Conservation (phyloP, 2,113 vertebrate species). For the Brachyhypopomus gauderio region DNA sequence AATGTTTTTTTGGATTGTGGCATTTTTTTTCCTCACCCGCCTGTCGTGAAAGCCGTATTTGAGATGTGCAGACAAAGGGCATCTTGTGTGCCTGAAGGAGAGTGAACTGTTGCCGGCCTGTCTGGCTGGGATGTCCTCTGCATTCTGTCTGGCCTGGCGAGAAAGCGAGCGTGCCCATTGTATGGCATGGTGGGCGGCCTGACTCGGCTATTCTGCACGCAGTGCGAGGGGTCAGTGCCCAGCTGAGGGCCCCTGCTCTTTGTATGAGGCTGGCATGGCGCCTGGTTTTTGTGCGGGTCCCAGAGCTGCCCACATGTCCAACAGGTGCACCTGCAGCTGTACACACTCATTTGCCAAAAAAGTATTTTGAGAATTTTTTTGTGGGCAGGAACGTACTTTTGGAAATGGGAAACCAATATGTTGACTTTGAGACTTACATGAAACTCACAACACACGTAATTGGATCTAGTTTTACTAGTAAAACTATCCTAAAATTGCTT, state of each 20-base stretch:
- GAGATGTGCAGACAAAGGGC: constrained; percentile 56
- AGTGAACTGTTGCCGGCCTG: constrained; percentile 54
- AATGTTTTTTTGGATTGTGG: constrained; percentile 47
- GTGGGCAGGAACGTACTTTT: not conserved
- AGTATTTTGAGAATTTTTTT: not conserved
- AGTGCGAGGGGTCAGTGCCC: constrained; percentile 51
- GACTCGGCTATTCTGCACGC: constrained; percentile 46
- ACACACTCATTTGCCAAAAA: not conserved
- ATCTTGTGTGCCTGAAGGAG: constrained; percentile 56
- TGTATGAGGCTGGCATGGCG: constrained; percentile 23
- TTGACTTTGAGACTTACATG: too few relatives aligned
- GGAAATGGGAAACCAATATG: not conserved
- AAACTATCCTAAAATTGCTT: too few relatives aligned
- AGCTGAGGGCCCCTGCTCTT: constrained; percentile 29
- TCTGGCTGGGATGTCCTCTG: constrained; percentile 42
- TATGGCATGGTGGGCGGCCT: constrained; percentile 41
- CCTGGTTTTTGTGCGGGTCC: constrained; percentile 5
- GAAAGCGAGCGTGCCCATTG: constrained; percentile 50
- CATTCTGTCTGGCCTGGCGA: constrained; percentile 54
- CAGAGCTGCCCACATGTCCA: constrained; percentile 24
- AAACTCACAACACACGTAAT: too few relatives aligned
- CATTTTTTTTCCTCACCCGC: constrained; percentile 40
- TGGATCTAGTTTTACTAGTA: too few relatives aligned
- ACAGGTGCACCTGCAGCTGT: not conserved
- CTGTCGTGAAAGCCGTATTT: constrained; percentile 57